A percentile compares a stretch with the other conserved stretches of the same genome.
Evolutionary conservation across 2,888 invertebrate genomes (phyloP).

Genomic region (Frankliniella fusca): DNA sequence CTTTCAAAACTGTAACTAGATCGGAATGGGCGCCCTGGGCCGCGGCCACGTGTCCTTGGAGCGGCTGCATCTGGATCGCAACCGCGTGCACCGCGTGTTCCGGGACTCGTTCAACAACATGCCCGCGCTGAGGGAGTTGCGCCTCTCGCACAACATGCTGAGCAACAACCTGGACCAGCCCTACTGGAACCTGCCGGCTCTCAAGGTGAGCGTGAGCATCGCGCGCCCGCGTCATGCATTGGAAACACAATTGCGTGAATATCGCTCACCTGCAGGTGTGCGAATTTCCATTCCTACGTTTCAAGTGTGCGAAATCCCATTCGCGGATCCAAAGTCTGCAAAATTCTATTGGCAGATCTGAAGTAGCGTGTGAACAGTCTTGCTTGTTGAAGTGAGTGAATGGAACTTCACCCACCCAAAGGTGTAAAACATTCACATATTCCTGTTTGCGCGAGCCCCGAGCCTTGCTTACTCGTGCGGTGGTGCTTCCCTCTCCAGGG

Average conservation of each 20-base stretch:
- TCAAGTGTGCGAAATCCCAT: too few relatives aligned
- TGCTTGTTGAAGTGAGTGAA: too few relatives aligned
- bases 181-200: constrained; percentile 77
- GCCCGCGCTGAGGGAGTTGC: constrained; percentile 75
- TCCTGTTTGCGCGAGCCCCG: too few relatives aligned
- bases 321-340: too few relatives aligned
- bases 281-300: not conserved
- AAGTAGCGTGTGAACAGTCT: too few relatives aligned
- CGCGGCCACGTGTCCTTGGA: constrained; percentile 76
- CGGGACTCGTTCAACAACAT: constrained; percentile 76
- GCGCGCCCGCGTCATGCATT: too few relatives aligned
- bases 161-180: constrained; percentile 68
- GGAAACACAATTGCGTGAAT: not conserved
- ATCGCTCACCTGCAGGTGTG: not conserved
- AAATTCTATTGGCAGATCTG: too few relatives aligned
- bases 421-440: too few relatives aligned
- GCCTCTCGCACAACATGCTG: constrained; percentile 78
- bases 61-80: constrained; percentile 74
- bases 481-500: constrained; percentile 51
- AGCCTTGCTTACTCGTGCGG: too few relatives aligned
- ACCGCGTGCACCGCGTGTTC: constrained; percentile 68
- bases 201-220: constrained; percentile 53
- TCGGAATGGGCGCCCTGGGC: constrained; percentile 1
- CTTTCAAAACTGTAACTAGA: not conserved
- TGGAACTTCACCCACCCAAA: too few relatives aligned